Conservation (phyloP, 35 echinoderm and acorn worm genomes). For the Eucidaris tribuloides region DNA sequence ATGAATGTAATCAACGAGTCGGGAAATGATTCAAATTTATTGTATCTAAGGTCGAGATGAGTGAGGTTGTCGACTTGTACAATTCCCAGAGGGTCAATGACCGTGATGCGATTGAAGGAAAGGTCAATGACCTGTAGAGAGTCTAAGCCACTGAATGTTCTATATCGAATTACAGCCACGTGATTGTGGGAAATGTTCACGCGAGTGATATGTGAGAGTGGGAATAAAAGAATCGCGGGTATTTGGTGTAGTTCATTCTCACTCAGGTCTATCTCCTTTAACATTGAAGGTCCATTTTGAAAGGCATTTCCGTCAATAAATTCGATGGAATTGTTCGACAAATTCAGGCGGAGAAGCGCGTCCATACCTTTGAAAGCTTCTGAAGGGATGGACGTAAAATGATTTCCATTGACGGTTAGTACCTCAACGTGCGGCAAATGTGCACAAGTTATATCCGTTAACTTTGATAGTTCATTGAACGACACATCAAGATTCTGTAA, state of each 20-base stretch:
- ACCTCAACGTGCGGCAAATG: not conserved
- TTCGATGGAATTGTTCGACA: not conserved
- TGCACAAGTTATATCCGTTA: not conserved
- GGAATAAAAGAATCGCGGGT: not conserved
- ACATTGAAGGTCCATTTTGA: not conserved
- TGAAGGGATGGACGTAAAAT: not conserved
- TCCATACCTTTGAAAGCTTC: not conserved
- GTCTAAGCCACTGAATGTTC: not conserved
- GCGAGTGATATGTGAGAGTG: not conserved
- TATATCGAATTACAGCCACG: not conserved
- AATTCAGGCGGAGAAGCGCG: not conserved
- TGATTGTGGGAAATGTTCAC: conserved; percentile 2
- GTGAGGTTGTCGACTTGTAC: not conserved
- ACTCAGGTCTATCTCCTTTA: not conserved
- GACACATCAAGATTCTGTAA: not conserved
- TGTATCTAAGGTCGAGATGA: conserved; percentile 1
- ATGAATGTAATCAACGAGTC: not conserved
- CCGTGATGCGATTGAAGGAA: not conserved
- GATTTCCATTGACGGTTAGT: not conserved
- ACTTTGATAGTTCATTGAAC: not conserved
- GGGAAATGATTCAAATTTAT: not conserved
- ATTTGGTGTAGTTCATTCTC: not conserved
- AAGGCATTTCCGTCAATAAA: not conserved
- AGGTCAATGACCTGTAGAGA: not conserved
- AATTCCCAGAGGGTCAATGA: not conserved